Conservation (phyloP, 2,888 invertebrate species). For the Hydropsyche betteni region DNA sequence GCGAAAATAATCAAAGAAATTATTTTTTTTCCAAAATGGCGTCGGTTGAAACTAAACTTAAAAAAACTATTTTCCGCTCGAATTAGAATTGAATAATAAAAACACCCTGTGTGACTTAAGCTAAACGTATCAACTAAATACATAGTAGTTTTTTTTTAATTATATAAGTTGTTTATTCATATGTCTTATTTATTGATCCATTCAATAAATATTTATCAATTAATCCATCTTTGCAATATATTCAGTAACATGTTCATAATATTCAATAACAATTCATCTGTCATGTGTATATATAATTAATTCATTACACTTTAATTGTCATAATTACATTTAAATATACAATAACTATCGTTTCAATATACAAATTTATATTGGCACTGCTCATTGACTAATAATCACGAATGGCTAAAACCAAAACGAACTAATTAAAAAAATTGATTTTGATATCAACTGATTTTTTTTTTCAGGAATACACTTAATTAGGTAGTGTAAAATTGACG, state of each 20-base stretch:
- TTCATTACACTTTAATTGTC: neutral
- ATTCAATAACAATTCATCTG: neutral
- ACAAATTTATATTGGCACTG: conserved; percentile 31
- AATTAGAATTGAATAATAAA: conserved; percentile 40
- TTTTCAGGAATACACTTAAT: conserved; percentile 1
- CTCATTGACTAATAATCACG: conserved; percentile 30
- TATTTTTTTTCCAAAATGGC: too few relatives aligned
- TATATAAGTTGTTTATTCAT: conserved; percentile 15
- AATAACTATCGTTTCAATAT: conserved; percentile 19
- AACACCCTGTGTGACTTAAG: conserved; percentile 52
- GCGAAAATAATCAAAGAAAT: neutral
- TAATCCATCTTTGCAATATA: conserved; percentile 6
- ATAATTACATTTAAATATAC: too few relatives aligned
- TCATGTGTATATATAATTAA: conserved; percentile 20
- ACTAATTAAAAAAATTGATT: too few relatives aligned
- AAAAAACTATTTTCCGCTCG: neutral
- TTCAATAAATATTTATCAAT: conserved; percentile 14
- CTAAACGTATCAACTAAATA: conserved; percentile 38
- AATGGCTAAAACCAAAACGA: neutral
- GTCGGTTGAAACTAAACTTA: too few relatives aligned
- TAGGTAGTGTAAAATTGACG: conserved; percentile 18
- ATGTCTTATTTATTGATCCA: conserved; percentile 12
- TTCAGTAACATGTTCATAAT: neutral
- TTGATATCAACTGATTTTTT: too few relatives aligned
- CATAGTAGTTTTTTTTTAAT: conserved; percentile 31